Percentiles rank a stretch among this genome's conserved stretches.
Conservation (phyloP, 2,797 vertebrate genomes). For the Helicolenus hilgendorfi region DNA sequence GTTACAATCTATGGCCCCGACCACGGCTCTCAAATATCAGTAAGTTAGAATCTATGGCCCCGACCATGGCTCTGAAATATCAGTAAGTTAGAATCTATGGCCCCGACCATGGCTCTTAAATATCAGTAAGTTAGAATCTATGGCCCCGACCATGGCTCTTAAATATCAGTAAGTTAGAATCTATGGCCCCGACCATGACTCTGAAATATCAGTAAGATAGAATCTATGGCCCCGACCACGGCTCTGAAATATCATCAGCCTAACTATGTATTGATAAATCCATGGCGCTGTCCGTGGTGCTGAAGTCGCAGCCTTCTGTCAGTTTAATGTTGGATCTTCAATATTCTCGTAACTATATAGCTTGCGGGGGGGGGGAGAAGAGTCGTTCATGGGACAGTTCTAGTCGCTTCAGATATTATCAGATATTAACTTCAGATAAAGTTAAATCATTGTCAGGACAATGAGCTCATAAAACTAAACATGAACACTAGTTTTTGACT, state of each 20-base stretch:
- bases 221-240: too few species aligned
- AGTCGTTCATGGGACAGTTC: neutral
- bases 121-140: too few species aligned
- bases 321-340: too few species aligned
- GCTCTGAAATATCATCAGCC: neutral
- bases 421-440: neutral
- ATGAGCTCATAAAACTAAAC: neutral
- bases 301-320: neutral
- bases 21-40: too few species aligned
- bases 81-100: too few species aligned
- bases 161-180: too few species aligned
- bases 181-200: too few species aligned
- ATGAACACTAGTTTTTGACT: neutral
- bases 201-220: too few species aligned
- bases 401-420: neutral
- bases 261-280: neutral
- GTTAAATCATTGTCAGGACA: neutral
- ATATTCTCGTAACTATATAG: too few species aligned
- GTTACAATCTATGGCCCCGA: too few species aligned
- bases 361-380: neutral
- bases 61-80: fast-evolving
- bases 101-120: fast-evolving
- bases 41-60: too few species aligned
- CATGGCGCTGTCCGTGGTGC: neutral
- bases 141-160: too few species aligned